Evolutionary conservation across 2,888 invertebrate genomes (phyloP).

Genomic region (Cryptops parisi): DNA sequence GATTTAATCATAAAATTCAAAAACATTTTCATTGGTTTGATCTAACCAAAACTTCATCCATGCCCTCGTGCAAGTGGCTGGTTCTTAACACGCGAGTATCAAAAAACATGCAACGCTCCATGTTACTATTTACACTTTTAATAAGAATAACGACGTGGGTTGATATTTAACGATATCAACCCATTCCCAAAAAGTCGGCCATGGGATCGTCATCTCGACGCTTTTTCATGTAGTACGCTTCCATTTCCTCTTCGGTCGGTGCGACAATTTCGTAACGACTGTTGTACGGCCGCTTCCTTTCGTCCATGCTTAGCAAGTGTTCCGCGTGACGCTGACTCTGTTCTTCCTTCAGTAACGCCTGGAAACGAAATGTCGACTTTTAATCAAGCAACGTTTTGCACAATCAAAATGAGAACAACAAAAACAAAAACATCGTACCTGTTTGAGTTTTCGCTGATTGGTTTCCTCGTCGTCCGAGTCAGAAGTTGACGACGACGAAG

Average conservation of each 20-base stretch:
- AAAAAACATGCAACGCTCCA: too few species aligned
- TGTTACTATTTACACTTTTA: too few species aligned
- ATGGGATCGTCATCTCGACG: constrained; percentile 83
- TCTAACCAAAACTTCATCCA: too few species aligned
- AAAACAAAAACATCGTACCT: not conserved
- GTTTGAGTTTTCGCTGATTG: constrained; percentile 16
- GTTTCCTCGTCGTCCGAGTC: constrained; percentile 19
- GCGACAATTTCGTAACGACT: constrained; percentile 53
- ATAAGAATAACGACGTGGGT: too few species aligned
- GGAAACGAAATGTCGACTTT: not conserved
- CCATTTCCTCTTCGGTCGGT: constrained; percentile 82
- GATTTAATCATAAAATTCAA: too few species aligned
- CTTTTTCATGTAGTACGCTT: constrained; percentile 79
- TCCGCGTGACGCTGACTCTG: constrained; percentile 40
- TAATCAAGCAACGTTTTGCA: not conserved
- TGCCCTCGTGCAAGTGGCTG: too few species aligned
- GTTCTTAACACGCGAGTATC: too few species aligned
- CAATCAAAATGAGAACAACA: not conserved
- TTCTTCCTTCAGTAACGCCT: constrained; percentile 21
- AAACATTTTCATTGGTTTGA: too few species aligned
- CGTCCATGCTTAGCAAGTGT: constrained; percentile 54
- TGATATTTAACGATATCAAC: too few species aligned
- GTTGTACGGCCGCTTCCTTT: constrained; percentile 84
- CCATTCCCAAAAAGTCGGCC: constrained; percentile 48
- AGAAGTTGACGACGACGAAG: constrained; percentile 19